Base-by-base conservation (phyloP, 2,888 invertebrate species). In the Pammene aurita region DNA sequence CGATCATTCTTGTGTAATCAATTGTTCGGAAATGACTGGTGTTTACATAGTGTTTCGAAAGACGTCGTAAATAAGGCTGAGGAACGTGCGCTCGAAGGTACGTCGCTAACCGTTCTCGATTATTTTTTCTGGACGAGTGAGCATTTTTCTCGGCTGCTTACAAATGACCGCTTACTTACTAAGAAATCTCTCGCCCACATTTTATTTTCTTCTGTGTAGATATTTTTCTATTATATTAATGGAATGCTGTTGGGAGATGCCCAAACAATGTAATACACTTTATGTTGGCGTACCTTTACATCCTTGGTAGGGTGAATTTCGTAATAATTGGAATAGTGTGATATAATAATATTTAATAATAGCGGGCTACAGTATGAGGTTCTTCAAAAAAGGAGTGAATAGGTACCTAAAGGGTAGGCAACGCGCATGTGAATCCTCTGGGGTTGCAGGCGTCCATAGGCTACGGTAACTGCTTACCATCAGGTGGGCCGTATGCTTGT, bases 171-270 rank as follows among this genome's bases (percentile, higher is more conserved):
- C 85, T 89, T 85, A 85, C 83, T 84, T 82, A 82, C 81, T 81
- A 78, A 85, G 84, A 85, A 89, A 88, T 88, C 86, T 85, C 85
- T 87, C 83, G 80, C 77, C 82, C 80, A 82, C 87, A 80, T 87
- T 88, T 86, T 87, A 89, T 87, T 88, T 84, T 84, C 80, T 77
- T 83, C 84, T 81, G 83, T 82, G 83, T 79, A 84, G 83, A 85
- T 86, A 84, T 85, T 86, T 83, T 85, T 83, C 89, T 90, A 89
- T 88, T 84, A 85, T 81, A 84, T 87, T 89, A 90, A 90, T 89
- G 88, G 88, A 86, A 86, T 83, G 81, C 80, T 85, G 83, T 86
- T 84, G 83, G 79, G 80, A 81, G 79, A 79, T 81, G 81, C 81
- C 81, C 85, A 84, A 86, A 90, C 86, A 89, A 89, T 86, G 81